Base-by-base conservation (phyloP, 2,113 vertebrate species). In the Peucedramus taeniatus region DNA sequence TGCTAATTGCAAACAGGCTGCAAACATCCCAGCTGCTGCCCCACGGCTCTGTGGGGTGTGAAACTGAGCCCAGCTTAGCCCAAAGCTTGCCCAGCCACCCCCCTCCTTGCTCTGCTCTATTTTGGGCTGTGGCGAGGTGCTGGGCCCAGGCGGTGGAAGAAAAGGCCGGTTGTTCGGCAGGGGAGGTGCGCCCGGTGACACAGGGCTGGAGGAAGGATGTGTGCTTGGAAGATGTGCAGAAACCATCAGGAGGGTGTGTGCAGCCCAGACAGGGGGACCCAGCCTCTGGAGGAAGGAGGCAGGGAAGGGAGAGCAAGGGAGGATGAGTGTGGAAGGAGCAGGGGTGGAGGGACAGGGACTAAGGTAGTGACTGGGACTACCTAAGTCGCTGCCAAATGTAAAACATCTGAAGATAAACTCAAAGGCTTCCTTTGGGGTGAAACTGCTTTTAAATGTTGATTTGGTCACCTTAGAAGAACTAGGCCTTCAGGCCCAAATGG, bases 201-300 rank as follows among this genome's bases (percentile, higher is more conserved):
- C 1, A 60, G 57, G 57, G 14, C 42, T 12, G 10, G 15, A n/a
- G 2, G 47, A 66, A 87, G 91, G 85, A 88, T 80, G 82, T 93
- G 71, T 78, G 89, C 87, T 82, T 80, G 78, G 92, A 74, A 89
- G 77, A 89, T 90, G 94, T 91, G 92, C 89, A 94, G 91, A 26
- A 94, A 10, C 39, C 74, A 57, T 89, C 42, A 76, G 70, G 2
- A 87, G 95, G 94, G 90, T 11, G 82, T 94, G 90, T 79, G 39
- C 82, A 44, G 70, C 42, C 47, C 40, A 31, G 69, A 35, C 27
- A 0, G 30, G 83, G 82, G 42, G 76, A 85, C 49, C 19, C 66
- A 76, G 63, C 40, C 70, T 33, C 31, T 6, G 63, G 37, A 64
- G 75, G 15, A 90, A 79, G 82, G 24, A 90, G 78, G 15, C 50